Evolutionary conservation across 2,888 invertebrate species (phyloP).

Genomic region (Sphaerophoria rueppellii): DNA sequence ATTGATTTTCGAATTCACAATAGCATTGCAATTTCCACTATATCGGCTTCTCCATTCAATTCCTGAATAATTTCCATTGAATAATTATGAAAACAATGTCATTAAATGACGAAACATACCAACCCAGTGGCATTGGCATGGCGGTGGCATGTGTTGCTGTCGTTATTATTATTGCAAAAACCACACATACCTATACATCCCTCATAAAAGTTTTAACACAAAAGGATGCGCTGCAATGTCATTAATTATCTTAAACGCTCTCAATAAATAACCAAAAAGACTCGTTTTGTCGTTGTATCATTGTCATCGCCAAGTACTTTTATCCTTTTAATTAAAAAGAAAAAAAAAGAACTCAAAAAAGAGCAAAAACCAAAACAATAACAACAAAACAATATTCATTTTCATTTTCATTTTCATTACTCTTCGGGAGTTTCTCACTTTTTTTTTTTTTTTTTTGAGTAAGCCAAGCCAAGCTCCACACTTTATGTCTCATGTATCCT

Average conservation of each 20-base stretch:
- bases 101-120: conserved; percentile 47
- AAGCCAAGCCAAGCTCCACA: neutral
- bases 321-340: conserved; percentile 69
- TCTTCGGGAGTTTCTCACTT: conserved; percentile 30
- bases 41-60: conserved; percentile 6
- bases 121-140: neutral
- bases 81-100: conserved; percentile 62
- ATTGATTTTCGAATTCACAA: conserved; percentile 5
- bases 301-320: conserved; percentile 38
- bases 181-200: conserved; percentile 18
- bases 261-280: conserved; percentile 62
- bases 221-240: conserved; percentile 40
- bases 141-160: neutral
- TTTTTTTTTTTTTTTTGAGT: too few relatives aligned
- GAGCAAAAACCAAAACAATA: neutral
- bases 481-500: conserved; percentile 22
- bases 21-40: neutral
- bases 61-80: conserved; percentile 42
- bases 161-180: conserved; percentile 26
- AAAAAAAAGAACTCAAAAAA: conserved; percentile 12
- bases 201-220: conserved; percentile 25
- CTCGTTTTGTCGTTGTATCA: neutral
- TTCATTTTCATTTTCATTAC: conserved; percentile 59
- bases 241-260: conserved; percentile 71
- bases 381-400: conserved; percentile 32